Base-by-base conservation (phyloP, 2,797 vertebrate species). In the Cuculus canorus region DNA sequence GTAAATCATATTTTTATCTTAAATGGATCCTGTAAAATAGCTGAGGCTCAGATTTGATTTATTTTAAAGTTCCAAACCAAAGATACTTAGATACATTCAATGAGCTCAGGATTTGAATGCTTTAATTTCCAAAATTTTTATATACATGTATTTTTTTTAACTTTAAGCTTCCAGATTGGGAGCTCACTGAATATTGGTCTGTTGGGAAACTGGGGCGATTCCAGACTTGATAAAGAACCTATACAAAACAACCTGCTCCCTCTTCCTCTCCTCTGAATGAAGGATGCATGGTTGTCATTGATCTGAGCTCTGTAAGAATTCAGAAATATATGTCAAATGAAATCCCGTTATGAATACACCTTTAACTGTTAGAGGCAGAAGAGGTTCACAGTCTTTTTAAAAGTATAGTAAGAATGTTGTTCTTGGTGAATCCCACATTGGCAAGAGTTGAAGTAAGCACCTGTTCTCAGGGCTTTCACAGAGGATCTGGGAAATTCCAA, bases 401-500 rank as follows among this genome's bases (percentile, higher is more conserved):
- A 60, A 41, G 18, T 18, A 73, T 50, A 91, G 52, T 92, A 33
- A 69, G 83, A 86, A 88, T 86, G 73, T 87, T 93, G 72, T 91
- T 92, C 82, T 79, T 35, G 77, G 77, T 43, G 85, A 90, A 90
- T 66, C 70, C 56, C 45, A 22, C 27, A 2, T 16, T 69, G 80
- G 60, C 82, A 76, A 0, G 1, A 69, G 70, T 32, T 82, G 85
- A 96, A 93, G 54, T 43, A 52, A 94, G 68, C 85, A 92, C 92
- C 92, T 92, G 84, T 90, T 90, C 92, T 56, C 28, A 25, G 59
- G 25, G 33, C 24, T 89, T 93, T 78, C 61, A 60, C 78, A 87
- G 61, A 93, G 90, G 27, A 75, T n/a, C 33, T 92, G 88, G 77
- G 80, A 95, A 91, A 86, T 88, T 91, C 79, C 63, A 63, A 13